Evolutionary conservation across 92 coral and sea anemone genomes (phyloP).

Genomic region (Palythoa heliodiscus): DNA sequence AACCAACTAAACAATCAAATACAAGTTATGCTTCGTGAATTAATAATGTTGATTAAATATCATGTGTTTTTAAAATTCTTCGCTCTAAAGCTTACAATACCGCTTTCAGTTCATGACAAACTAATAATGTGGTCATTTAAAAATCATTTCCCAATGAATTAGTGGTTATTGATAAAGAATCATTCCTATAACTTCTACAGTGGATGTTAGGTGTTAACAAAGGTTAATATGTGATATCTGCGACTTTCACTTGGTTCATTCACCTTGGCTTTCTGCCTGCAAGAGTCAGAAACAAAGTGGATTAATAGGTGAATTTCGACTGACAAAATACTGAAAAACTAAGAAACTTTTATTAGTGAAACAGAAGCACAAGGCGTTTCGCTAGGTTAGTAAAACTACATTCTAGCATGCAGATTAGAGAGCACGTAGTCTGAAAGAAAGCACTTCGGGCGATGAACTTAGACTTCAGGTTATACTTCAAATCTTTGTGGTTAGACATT

Average conservation of each 20-base stretch:
- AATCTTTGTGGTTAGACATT: not conserved
- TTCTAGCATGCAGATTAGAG: constrained; percentile 25
- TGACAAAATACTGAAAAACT: not conserved
- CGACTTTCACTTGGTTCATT: constrained; percentile 38
- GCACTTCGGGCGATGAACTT: not conserved
- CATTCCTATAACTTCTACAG: not conserved
- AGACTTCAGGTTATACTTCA: not conserved
- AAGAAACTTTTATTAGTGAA: not conserved
- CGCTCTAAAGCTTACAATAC: too few relatives aligned
- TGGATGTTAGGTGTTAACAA: not conserved
- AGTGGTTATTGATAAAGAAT: not conserved
- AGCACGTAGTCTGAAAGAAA: not conserved
- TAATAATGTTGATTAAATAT: too few relatives aligned
- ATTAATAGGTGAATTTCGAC: constrained; percentile 63
- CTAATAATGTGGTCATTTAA: not conserved
- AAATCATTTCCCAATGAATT: not conserved
- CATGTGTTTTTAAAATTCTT: too few relatives aligned
- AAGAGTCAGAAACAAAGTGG: constrained; percentile 99
- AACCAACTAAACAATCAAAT: too few relatives aligned
- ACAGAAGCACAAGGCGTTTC: constrained; percentile 6
- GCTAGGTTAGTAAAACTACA: not conserved
- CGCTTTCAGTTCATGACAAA: not conserved
- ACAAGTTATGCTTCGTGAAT: too few relatives aligned
- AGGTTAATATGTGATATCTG: not conserved
- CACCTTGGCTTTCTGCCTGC: constrained; percentile 96